Percentiles rank a stretch among this genome's conserved stretches.
These are phyloP conservation scores for Erethizon dorsatum DNA, from an alignment of 2,797 vertebrate species.

Conservation along the genomic window DNA sequence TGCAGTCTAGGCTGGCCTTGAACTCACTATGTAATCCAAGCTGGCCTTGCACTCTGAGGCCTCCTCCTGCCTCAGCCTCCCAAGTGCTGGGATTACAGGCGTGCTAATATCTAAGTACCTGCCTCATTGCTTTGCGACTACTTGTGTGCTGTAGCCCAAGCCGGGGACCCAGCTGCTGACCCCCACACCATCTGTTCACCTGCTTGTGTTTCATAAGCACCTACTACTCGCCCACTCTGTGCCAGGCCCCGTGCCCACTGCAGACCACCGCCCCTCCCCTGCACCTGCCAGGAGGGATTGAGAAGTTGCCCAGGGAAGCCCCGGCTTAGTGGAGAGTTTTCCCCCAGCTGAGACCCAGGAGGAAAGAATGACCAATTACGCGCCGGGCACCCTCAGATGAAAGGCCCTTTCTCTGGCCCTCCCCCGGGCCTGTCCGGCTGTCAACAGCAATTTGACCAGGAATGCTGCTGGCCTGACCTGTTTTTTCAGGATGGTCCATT, in stretches of 20 bases:
- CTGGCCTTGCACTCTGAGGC: neutral
- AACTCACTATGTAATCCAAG: neutral
- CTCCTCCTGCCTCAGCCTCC: neutral
- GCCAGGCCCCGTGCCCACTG: neutral
- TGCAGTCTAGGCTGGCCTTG: neutral
- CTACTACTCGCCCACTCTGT: neutral
- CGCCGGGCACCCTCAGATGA: constrained; percentile 89
- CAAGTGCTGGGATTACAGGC: neutral
- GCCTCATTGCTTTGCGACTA: neutral
- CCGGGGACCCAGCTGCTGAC: accelerated
- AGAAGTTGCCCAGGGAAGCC: constrained; percentile 87
- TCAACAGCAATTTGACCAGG: constrained; percentile 92
- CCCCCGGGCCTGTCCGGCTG: constrained; percentile 91
- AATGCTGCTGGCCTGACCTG: constrained; percentile 90
- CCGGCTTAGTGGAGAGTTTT: constrained; percentile 70
- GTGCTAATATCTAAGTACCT: neutral
- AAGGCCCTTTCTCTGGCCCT: constrained; percentile 90
- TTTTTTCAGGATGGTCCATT: constrained; percentile 90
- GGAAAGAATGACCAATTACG: constrained; percentile 91
- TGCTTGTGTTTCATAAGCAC: neutral
- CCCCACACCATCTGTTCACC: accelerated
- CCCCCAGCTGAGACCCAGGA: constrained; percentile 88
- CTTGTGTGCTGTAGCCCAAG: accelerated
- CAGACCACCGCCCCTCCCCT: constrained; percentile 56
- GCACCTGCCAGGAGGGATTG: constrained; percentile 84